Percentiles rank a stretch among this genome's conserved stretches.
These are phyloP conservation scores for Mus caroli DNA, from an alignment of 2,797 vertebrate genomes.

Conservation along the genomic window DNA sequence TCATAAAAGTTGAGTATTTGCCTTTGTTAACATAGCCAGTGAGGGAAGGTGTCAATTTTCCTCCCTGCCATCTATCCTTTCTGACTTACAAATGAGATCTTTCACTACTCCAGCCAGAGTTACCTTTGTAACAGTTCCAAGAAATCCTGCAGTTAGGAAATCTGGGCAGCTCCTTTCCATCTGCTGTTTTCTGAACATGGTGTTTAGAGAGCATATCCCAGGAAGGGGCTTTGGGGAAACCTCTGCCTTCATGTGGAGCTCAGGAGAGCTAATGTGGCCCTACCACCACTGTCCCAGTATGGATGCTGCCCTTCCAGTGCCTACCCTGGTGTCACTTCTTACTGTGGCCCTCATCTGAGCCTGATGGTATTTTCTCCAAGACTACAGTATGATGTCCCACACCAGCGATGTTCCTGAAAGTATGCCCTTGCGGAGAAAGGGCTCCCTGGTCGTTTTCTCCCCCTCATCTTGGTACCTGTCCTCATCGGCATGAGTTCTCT, in stretches of 20 bases:
- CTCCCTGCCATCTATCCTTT: not conserved
- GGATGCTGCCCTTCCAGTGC: not conserved
- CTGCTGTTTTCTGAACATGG: not conserved
- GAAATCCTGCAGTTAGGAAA: not conserved
- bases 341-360: not conserved
- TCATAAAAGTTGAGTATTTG: constrained; percentile 44
- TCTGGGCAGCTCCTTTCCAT: not conserved
- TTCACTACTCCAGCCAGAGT: not conserved
- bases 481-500: not conserved
- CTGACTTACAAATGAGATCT: not conserved
- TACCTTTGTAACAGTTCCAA: not conserved
- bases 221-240: not conserved
- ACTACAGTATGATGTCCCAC: not conserved
- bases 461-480: not conserved
- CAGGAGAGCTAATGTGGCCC: not conserved
- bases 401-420: not conserved
- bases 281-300: not conserved
- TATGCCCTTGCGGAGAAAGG: not conserved
- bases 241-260: not conserved
- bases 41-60: not conserved
- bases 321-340: not conserved
- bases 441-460: not conserved
- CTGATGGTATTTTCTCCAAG: not conserved
- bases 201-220: not conserved
- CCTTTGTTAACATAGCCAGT: not conserved